Percentiles rank a stretch among this genome's conserved stretches.
These are phyloP conservation scores for Siphonodentalium dalli DNA, from an alignment of 2,888 invertebrate genomes.

Conservation along the genomic window DNA sequence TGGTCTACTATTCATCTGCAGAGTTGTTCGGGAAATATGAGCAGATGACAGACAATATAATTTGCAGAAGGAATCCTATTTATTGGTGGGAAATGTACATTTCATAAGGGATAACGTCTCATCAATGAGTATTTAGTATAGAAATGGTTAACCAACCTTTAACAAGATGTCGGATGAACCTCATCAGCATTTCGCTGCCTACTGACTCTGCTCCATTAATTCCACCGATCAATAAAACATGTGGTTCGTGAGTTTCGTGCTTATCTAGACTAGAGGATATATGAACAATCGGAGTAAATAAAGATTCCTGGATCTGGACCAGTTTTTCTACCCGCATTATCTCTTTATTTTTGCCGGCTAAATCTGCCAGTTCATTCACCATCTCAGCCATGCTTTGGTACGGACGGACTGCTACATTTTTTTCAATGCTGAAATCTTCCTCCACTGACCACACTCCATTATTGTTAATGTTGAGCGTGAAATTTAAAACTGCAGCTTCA, in stretches of 20 bases:
- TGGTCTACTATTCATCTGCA: too few species aligned
- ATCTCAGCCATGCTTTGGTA: slow-evolving; percentile 76
- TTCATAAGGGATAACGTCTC: too few species aligned
- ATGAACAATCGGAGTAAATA: slow-evolving; percentile 39
- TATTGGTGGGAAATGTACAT: too few species aligned
- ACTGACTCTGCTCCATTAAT: slow-evolving; percentile 59
- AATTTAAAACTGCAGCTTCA: slow-evolving; percentile 74
- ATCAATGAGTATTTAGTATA: too few species aligned
- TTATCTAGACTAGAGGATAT: slow-evolving; percentile 32
- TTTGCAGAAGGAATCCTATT: too few species aligned
- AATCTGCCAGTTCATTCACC: slow-evolving; percentile 72
- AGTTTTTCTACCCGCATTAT: slow-evolving; percentile 67
- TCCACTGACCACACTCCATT: slow-evolving; percentile 75
- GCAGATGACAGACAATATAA: too few species aligned
- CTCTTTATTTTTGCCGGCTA: slow-evolving; percentile 75
- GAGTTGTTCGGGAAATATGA: too few species aligned
- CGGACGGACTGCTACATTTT: slow-evolving; percentile 67
- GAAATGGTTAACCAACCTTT: slow-evolving; percentile 41
- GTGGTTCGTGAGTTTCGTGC: slow-evolving; percentile 71
- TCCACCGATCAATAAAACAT: slow-evolving; percentile 84
- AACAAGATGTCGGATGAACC: slow-evolving; percentile 80
- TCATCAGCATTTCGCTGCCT: slow-evolving; percentile 55
- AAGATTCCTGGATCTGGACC: slow-evolving; percentile 29
- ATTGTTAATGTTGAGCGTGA: slow-evolving; percentile 73
- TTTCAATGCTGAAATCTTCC: slow-evolving; percentile 63